Evolutionary conservation across 2,888 invertebrate species (phyloP).

Genomic region (Diachrysia chrysitis): DNA sequence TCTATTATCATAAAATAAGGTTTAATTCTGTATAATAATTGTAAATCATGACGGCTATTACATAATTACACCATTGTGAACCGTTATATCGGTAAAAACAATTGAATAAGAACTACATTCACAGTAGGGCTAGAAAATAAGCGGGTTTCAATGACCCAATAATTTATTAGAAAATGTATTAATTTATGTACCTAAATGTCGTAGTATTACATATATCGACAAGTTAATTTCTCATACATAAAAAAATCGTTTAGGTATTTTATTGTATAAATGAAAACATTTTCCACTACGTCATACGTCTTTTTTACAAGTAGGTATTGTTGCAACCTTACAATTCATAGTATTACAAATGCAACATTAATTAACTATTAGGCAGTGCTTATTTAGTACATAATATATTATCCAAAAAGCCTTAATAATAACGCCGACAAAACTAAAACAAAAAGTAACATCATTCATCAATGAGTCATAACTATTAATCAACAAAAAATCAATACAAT

Average conservation of each 20-base stretch:
- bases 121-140: slow-evolving; percentile 23
- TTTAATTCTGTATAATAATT: slow-evolving; percentile 16
- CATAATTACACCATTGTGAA: slow-evolving; percentile 25
- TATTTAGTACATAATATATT: background rate
- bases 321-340: background rate
- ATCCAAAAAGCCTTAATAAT: background rate
- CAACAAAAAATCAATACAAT: slow-evolving; percentile 10
- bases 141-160: slow-evolving; percentile 5
- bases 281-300: no score
- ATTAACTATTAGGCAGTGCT: background rate
- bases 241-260: no score
- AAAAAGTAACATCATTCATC: background rate
- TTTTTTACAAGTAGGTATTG: no score
- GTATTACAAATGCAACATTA: background rate
- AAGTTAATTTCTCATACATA: no score
- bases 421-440: background rate
- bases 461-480: background rate
- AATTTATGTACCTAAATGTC: no score
- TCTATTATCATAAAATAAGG: slow-evolving; percentile 5
- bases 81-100: slow-evolving; percentile 28
- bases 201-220: no score
- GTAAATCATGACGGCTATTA: slow-evolving; percentile 18
- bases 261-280: no score
- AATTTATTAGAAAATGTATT: background rate
- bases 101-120: slow-evolving; percentile 13